Base-by-base conservation (phyloP, 2,888 invertebrate species). In the Platerodrilus igneus region DNA sequence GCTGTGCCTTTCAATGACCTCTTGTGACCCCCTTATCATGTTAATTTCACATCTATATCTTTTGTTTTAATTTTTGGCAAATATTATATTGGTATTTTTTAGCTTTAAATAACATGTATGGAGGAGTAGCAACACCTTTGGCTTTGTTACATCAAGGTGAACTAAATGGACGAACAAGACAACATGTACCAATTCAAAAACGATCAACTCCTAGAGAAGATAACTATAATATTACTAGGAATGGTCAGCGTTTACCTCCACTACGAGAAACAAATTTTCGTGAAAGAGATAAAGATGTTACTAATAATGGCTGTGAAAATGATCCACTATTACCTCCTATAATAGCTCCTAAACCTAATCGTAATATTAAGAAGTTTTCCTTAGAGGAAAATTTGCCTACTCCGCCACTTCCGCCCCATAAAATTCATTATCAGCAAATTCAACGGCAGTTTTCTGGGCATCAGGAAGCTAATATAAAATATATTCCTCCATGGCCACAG, bases 81-180 rank as follows among this genome's bases (percentile, higher is more conserved):
- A n/a, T n/a, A n/a, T n/a, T n/a, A 19, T 19, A 16, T 16, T 34
- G 2, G 14, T 11, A 19, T 10, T 35, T 41, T 58, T 25, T 45
- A 67, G 66, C 62, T 52, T 42, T 63, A 56, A 72, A 54, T 76
- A 80, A 59, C 49, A 68, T 73, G 53, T 83, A 81, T 57, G 83
- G 83, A 1, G 83, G 83, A 9, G 82, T 84, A 5, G 79, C 83
- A 0, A 83, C 83, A 2, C 82, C 83, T 1, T 66, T 83, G 18
- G 81, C 81, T 10, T 74, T 83, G 68, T 65, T 83, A 23, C 80
- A 79, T 53, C 72, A 71, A 42, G 62, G 62, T 20, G 66, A 66
- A 17, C 48, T 54, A 47, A 75, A 73, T 53, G 73, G 74, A 1
- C 73, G 72, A 2, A 62, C 71, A 39, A 68, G 75, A 56, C 71